Evolutionary conservation across 2,888 invertebrate species (phyloP), one percentile per base, ranked within the genome.

Genomic region (Hydrotaea cyrtoneurina): DNA sequence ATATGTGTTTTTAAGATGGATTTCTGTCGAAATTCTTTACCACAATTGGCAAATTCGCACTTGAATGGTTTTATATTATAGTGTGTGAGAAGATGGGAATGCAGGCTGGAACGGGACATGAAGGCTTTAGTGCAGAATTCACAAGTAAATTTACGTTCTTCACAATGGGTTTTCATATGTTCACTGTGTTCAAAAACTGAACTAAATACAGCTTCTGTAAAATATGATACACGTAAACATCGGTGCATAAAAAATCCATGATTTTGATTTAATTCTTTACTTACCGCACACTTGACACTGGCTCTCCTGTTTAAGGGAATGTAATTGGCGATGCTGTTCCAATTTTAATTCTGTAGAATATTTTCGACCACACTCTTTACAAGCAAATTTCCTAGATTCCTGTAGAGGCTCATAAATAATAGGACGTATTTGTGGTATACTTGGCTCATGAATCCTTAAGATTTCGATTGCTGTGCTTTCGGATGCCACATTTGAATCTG

Each of bases 21-120:
- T 46, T 83, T 86, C 77, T 88, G 88, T 36, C 86, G 82, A 71
- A 89, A 88, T 13, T 85, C 17, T 69, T 87, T 87, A 19, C 84
- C 86, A 66, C 88, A 89, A n/a, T 87, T 85, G 31, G 31, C 3
- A 31, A 4, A 31, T 55, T 86, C 83, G 71, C 89, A 89, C 21
- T 85, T 85, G 46, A 86, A 87, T 0, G 89, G 89, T 0, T 87
- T 86, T 59, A 87, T 87, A 13, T 88, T 88, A 0, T 88, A 87
- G 50, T 89, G 89, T 0, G 81, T 85, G 13, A 86, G 81, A 17
- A 87, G 50, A 76, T 88, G 88, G 4, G 86, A 79, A 23, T 86
- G 76, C 0, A 88, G 80, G 21, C 86, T 86, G 31, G 85, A 79
- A 11, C 86, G 87, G 0, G 87, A 82, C 7, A 80, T 79, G 76